Base-by-base conservation (phyloP, 2,113 vertebrate genomes). In the Mungos mungo region DNA sequence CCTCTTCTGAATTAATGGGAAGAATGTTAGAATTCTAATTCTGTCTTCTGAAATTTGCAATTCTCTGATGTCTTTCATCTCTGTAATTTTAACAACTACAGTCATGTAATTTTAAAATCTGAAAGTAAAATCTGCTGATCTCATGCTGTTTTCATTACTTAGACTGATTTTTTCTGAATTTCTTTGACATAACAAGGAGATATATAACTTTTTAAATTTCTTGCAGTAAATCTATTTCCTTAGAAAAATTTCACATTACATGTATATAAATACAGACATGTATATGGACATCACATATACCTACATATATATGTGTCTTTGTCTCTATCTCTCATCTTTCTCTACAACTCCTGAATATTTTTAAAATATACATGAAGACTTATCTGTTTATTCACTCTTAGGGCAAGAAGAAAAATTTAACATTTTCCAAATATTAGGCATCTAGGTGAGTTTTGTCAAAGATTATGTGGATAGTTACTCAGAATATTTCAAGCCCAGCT, bases 101-200 rank as follows among this genome's bases (percentile, higher is more conserved):
- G 35, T 74, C 50, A 71, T 83, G 14, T 84, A 91, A 79, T 35
- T 94, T 90, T 94, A 69, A 85, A 93, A 85, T 57, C 45, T 69
- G 23, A 83, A 91, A 77, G 38, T 91, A 86, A 69, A 88, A 87
- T 83, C 77, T 91, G 19, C n/a, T 94, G 27, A 71, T 83, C 23
- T 91, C n/a, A 87, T 69, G 71, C 33, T 93, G 33, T 63, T 82
- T 87, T 86, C 23, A 63, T 76, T 96, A 72, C 69, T 82, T 90
- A 86, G 31, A 13, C 6, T 71, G 41, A 82, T n/a, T 93, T 89
- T 95, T 90, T 74, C 52, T 63, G n/a, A 90, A 74, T 74, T 91
- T 97, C 31, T 82, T 93, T 86, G 47, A 52, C 2, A 9, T 85
- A 82, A 18, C 29, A 69, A 23, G 63, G 9, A 93, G 12, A 21